A percentile compares a stretch with the other conserved stretches of the same genome.
phyloP scores from a whole-genome alignment of 2,797 vertebrate species.

The Lacerta viridis region DNA sequence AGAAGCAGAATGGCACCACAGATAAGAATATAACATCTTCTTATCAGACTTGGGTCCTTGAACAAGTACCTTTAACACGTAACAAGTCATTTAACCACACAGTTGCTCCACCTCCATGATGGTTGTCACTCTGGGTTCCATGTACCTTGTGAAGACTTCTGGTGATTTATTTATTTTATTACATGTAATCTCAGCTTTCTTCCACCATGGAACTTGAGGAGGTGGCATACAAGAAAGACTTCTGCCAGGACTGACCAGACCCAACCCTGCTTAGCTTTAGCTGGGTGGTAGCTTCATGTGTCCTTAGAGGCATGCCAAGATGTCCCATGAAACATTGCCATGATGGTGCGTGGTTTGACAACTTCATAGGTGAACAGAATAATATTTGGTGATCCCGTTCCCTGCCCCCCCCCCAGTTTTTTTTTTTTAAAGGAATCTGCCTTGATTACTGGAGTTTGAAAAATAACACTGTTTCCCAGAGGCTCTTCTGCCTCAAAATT shows the following conservation, averaged over 20 bases:
- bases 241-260: too few species aligned
- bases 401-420: not conserved
- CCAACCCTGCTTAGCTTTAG: too few species aligned
- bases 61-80: not conserved
- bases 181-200: too few species aligned
- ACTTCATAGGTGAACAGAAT: not conserved
- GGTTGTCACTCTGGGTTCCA: too few species aligned
- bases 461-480: conserved; percentile 41
- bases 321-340: not conserved
- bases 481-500: conserved; percentile 38
- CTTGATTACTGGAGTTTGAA: conserved; percentile 57
- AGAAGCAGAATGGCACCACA: not conserved
- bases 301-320: too few species aligned
- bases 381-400: conserved; percentile 17
- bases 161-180: too few species aligned
- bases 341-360: not conserved
- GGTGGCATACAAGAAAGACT: too few species aligned
- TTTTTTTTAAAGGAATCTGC: conserved; percentile 29
- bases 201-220: too few species aligned
- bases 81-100: too few species aligned
- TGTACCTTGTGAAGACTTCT: too few species aligned
- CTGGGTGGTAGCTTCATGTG: too few species aligned
- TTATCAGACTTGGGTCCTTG: not conserved
- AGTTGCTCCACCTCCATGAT: too few species aligned
- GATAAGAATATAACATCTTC: not conserved